These are phyloP conservation scores for Microcebus jonahi DNA, from an alignment of 2,113 vertebrate genomes.

Conservation along the genomic window DNA sequence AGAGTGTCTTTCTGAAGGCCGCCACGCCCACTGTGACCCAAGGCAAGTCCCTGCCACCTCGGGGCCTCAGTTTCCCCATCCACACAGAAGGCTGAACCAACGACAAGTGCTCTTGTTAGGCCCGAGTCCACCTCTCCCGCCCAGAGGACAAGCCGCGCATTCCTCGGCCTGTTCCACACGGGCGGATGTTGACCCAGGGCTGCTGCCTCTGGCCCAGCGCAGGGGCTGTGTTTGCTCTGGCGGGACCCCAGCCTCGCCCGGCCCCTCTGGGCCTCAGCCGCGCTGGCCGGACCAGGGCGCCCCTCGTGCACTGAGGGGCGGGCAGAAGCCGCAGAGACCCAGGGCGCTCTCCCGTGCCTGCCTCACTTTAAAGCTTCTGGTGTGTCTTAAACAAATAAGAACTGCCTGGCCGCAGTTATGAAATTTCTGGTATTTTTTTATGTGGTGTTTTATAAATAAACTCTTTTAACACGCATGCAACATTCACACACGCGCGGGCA, in stretches of 20 bases:
- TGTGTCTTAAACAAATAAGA: slow-evolving; percentile 8
- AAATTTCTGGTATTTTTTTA: neutral
- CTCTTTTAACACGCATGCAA: neutral
- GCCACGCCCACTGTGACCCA: neutral
- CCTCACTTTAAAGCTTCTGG: neutral
- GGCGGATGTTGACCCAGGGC: slow-evolving; percentile 54
- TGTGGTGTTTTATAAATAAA: neutral
- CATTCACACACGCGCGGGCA: neutral
- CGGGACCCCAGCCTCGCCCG: neutral
- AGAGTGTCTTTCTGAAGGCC: neutral
- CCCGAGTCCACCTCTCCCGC: neutral
- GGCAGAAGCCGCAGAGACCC: neutral
- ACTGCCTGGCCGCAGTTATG: neutral
- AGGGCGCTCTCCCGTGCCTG: neutral
- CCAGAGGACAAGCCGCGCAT: neutral
- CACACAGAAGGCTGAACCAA: neutral
- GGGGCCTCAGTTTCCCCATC: neutral
- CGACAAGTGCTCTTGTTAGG: neutral
- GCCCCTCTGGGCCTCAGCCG: neutral
- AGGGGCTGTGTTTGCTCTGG: slow-evolving; percentile 47
- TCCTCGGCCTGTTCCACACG: neutral
- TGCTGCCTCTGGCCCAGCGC: slow-evolving; percentile 47
- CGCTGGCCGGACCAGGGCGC: neutral
- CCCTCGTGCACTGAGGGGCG: accelerated
- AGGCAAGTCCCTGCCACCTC: neutral